A percentile compares a stretch with the other conserved stretches of the same genome.
Conservation (phyloP, 1,140 invertebrate genomes). For the Schlechtendalia chinensis region DNA sequence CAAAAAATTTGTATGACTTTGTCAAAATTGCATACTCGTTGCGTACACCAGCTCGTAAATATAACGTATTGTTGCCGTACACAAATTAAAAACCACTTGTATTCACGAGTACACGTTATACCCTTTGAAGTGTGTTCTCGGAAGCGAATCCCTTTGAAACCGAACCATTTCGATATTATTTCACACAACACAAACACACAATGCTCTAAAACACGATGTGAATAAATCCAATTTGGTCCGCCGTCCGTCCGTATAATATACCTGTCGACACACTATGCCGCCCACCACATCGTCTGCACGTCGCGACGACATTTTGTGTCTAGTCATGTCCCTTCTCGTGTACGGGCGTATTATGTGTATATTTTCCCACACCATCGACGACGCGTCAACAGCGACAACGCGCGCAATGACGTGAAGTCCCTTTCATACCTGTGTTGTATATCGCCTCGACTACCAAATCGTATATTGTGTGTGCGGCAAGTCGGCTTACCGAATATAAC, state of each 20-base stretch:
- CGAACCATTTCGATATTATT: background rate
- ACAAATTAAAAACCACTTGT: too few species aligned
- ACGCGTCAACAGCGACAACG: background rate
- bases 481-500: too few species aligned
- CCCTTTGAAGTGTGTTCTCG: too few species aligned
- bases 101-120: too few species aligned
- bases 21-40: too few species aligned
- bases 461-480: too few species aligned
- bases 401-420: background rate
- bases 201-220: background rate
- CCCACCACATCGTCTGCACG: background rate
- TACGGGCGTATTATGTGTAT: too few species aligned
- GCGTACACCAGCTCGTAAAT: too few species aligned
- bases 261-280: background rate
- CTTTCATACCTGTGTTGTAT: background rate
- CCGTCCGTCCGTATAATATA: background rate
- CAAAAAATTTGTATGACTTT: too few species aligned
- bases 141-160: background rate
- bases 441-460: too few species aligned
- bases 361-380: constrained; percentile 21
- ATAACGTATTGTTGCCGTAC: too few species aligned
- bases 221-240: constrained; percentile 23
- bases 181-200: background rate
- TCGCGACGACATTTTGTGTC: constrained; percentile 6
- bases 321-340: constrained; percentile 26